phyloP scores from a whole-genome alignment of 2,797 vertebrate species.

The Triplophysa yarkandensis region DNA sequence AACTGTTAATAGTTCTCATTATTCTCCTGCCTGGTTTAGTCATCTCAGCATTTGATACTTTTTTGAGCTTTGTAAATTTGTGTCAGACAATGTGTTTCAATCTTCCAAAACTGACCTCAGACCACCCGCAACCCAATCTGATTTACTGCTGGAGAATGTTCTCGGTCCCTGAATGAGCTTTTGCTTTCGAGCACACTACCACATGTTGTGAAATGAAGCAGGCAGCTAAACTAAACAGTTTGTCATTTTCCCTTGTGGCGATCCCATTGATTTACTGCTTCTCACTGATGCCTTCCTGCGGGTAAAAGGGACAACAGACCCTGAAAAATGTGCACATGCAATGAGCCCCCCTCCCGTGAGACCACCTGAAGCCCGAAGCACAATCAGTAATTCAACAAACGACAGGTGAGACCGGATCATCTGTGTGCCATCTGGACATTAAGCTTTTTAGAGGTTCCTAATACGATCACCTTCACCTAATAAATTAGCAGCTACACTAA shows the following conservation, averaged over 20 bases:
- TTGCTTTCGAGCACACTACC: constrained; percentile 74
- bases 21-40: too few species aligned
- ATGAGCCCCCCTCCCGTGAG: constrained; percentile 65
- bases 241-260: constrained; percentile 79
- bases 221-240: constrained; percentile 79
- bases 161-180: constrained; percentile 70
- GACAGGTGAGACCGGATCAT: not conserved
- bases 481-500: not conserved
- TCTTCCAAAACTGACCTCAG: constrained; percentile 66
- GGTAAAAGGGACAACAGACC: constrained; percentile 63
- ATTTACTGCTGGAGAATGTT: constrained; percentile 79
- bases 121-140: constrained; percentile 79
- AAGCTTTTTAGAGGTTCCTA: constrained; percentile 3
- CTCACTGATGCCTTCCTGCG: constrained; percentile 73
- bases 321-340: constrained; percentile 65
- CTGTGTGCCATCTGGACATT: not conserved
- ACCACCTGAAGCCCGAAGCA: constrained; percentile 41
- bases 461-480: not conserved
- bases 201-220: constrained; percentile 79
- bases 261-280: constrained; percentile 81
- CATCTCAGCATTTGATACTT: too few species aligned
- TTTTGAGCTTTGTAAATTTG: too few species aligned
- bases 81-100: constrained; percentile 25
- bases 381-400: not conserved
- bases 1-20: too few species aligned